Base-by-base conservation (phyloP, 2,888 invertebrate genomes). In the Rhimphoctona megacephalus region DNA sequence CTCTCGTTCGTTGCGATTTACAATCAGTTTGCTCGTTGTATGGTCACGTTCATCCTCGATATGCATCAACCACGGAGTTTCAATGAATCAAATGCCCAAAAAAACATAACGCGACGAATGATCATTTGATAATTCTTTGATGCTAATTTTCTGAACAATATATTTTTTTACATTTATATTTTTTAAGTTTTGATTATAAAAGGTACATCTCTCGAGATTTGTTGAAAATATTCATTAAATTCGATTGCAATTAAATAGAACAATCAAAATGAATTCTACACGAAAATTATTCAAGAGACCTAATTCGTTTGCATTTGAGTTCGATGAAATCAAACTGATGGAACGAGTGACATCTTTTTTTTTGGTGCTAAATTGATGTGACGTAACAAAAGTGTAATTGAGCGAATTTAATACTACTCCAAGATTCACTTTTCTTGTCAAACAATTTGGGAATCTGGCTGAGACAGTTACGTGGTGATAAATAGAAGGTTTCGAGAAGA, bases 1-100 rank as follows among this genome's bases (percentile, higher is more conserved):
- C 57, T 49, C 85, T 67, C 73, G 73, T 57, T 85, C 76, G 69
- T 81, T 77, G 85, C 90, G 89, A 92, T 92, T 92, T 92, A 92
- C 92, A 92, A 92, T 92, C 92, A 87, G 88, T 81, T 78, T 78
- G 83, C 77, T 80, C 87, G 87, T 88, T 90, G 89, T 90, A 88
- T 86, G 87, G 92, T 91, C 91, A 90, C 90, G 91, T 90, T 89
- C 91, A 70, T 81, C 36, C 54, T 25, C 79, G 70, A 76, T 84
- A 74, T 54, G 67, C 87, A 61, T 46, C 52, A 25, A 64, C 22
- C 30, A 57, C n/a, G 54, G 52, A n/a, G 22, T 39, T 49, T 46
- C 81, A 80, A 76, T 30, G 39, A 76, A 81, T 81, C 39, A 33
- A 85, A 84, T 52, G 39, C 25, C 61, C 69, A 39, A 69, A 70